phyloP scores from a whole-genome alignment of 2,888 invertebrate species.

The Rotaria magnacalcarata region DNA sequence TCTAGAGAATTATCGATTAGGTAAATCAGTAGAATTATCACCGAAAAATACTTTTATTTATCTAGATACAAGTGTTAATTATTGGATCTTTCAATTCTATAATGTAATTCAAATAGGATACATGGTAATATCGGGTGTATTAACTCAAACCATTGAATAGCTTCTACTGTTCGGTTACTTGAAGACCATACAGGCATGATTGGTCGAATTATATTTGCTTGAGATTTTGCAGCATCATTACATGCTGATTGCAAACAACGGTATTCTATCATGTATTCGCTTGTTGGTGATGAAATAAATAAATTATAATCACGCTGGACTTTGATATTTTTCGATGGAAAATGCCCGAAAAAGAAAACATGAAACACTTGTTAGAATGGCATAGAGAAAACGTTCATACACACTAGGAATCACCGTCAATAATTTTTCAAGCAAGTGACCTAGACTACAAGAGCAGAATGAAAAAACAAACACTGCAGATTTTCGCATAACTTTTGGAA shows the following conservation, averaged over 20 bases:
- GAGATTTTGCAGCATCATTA: background rate
- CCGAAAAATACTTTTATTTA: background rate
- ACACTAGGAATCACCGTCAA: slow-evolving; percentile 5
- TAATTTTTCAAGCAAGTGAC: background rate
- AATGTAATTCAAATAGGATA: background rate
- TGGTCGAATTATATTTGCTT: background rate
- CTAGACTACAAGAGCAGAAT: background rate
- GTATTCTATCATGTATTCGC: background rate
- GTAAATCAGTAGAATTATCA: background rate
- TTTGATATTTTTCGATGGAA: background rate
- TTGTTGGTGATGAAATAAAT: background rate
- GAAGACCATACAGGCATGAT: background rate
- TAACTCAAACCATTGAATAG: background rate
- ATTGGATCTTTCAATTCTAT: background rate
- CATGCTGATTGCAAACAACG: slow-evolving; percentile 8
- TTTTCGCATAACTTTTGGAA: background rate
- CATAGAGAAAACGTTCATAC: background rate
- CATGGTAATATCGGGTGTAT: background rate
- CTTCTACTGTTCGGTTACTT: background rate
- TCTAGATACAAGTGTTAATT: background rate
- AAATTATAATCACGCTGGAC: background rate
- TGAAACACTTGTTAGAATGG: background rate
- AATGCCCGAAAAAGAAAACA: background rate
- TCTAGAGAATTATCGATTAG: background rate
- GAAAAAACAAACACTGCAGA: background rate